phyloP scores from a whole-genome alignment of 2,797 vertebrate species.

The Margarornis squamiger region DNA sequence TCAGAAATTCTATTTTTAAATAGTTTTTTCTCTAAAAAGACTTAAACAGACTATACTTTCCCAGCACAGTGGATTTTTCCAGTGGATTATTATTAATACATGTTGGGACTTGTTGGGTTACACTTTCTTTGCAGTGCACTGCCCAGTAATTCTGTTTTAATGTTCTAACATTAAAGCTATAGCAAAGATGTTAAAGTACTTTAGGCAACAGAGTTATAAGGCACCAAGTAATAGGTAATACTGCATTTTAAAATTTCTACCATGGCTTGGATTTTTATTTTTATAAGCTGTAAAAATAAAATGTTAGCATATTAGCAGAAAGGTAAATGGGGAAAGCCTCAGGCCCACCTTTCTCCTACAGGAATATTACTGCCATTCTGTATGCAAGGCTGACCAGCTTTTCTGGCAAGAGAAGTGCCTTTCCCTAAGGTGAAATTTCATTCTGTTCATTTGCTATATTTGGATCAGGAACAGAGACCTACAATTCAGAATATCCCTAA shows the following conservation, averaged over 20 bases:
- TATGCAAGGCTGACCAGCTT: constrained; percentile 5
- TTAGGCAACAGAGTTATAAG: neutral
- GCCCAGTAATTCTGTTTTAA: neutral
- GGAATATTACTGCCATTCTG: neutral
- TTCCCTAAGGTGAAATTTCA: constrained; percentile 1
- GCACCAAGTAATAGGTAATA: neutral
- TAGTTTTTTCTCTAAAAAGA: neutral
- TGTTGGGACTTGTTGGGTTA: neutral
- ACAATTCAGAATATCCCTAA: neutral
- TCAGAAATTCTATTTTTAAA: neutral
- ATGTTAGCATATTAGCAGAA: neutral
- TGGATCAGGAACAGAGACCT: constrained; percentile 2
- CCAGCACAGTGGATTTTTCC: neutral
- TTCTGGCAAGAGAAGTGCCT: neutral
- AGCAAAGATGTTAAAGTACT: neutral
- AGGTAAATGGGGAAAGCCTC: neutral
- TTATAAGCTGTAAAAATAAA: neutral
- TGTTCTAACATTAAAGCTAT: neutral
- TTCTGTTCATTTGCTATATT: neutral
- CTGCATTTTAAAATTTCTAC: neutral
- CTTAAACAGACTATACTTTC: neutral
- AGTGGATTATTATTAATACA: neutral
- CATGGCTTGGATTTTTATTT: neutral
- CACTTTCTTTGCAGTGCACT: neutral
- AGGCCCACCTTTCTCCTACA: neutral